Conservation (phyloP, 2,888 invertebrate genomes). For the Fragum fragum region DNA sequence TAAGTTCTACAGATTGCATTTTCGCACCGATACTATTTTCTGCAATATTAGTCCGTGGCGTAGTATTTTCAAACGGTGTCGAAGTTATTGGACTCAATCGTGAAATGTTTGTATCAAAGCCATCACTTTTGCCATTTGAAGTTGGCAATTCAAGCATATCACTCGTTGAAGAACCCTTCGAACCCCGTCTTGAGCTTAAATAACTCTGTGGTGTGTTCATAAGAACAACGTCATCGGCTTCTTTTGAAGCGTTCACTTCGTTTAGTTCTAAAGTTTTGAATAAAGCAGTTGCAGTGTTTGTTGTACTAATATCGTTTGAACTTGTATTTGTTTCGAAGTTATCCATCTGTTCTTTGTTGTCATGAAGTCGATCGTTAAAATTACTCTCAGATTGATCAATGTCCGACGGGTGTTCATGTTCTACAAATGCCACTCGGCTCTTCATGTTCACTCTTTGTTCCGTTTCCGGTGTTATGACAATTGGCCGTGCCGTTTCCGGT, state of each 20-base stretch:
- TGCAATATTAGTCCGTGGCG: background rate
- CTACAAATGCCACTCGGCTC: slow-evolving; percentile 31
- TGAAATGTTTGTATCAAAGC: slow-evolving; percentile 4
- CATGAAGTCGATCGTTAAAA: background rate
- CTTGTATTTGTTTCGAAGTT: background rate
- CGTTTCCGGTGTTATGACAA: slow-evolving; percentile 44
- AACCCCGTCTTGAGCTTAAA: slow-evolving; percentile 3
- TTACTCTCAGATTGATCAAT: background rate
- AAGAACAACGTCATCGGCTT: slow-evolving; percentile 43
- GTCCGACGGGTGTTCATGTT: background rate
- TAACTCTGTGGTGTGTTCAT: slow-evolving; percentile 37
- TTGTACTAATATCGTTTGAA: background rate
- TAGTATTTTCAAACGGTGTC: slow-evolving; percentile 14
- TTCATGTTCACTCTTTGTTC: slow-evolving; percentile 45
- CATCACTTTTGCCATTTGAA: background rate
- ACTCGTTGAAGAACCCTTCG: background rate
- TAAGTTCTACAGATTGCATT: slow-evolving; percentile 15
- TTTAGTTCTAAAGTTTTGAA: slow-evolving; percentile 36
- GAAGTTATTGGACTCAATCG: slow-evolving; percentile 26
- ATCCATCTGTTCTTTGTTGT: background rate
- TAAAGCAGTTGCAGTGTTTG: background rate
- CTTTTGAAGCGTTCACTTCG: slow-evolving; percentile 41
- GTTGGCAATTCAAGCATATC: background rate
- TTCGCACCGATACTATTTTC: background rate
- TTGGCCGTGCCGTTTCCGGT: slow-evolving; percentile 45